A percentile compares a stretch with the other conserved stretches of the same genome.
Conservation (phyloP, 2,113 vertebrate genomes). For the Eulemur rufifrons region DNA sequence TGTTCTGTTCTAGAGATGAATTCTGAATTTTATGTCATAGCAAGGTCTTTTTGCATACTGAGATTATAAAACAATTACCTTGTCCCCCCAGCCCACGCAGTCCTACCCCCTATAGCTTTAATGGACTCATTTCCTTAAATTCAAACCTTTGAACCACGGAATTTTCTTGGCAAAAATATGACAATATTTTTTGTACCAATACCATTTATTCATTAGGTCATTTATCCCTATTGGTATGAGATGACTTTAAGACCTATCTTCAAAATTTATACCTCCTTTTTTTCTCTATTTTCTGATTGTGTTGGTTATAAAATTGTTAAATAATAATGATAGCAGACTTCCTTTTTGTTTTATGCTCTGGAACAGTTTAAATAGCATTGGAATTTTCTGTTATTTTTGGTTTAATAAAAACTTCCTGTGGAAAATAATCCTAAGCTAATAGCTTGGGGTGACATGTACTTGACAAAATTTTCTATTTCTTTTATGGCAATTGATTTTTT, state of each 20-base stretch:
- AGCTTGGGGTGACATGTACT: not conserved
- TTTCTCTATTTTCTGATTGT: not conserved
- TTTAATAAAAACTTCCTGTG: not conserved
- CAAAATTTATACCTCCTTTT: not conserved
- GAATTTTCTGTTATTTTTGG: not conserved
- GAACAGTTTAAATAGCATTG: not conserved
- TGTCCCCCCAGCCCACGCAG: not conserved
- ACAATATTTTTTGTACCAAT: too few species aligned
- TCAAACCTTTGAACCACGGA: not conserved
- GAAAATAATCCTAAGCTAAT: not conserved
- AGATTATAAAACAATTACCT: not conserved
- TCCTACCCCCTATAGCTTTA: not conserved
- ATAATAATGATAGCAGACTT: not conserved
- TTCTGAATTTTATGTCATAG: not conserved
- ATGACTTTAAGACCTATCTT: not conserved
- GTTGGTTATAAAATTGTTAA: not conserved
- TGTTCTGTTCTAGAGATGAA: not conserved
- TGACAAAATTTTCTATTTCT: not conserved
- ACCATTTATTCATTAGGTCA: too few species aligned
- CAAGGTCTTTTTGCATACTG: not conserved
- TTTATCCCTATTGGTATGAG: not conserved
- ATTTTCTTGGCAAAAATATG: too few species aligned
- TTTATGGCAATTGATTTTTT: not conserved
- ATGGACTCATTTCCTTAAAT: not conserved
- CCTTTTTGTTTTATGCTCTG: not conserved